Evolutionary conservation across 1,140 invertebrate genomes (phyloP).

Genomic region (Bombyx mori): DNA sequence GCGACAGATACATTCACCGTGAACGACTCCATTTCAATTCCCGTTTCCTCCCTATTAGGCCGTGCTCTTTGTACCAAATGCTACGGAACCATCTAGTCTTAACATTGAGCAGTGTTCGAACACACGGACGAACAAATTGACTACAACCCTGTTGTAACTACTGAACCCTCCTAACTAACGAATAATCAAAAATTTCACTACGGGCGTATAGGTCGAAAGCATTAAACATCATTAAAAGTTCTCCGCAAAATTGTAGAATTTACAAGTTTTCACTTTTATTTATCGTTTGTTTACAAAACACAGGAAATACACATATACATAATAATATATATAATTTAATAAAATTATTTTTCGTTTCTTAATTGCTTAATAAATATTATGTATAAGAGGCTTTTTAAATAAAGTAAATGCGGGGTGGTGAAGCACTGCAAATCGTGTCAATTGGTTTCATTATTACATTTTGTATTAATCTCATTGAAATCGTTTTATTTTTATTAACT

Average conservation of each 20-base stretch:
- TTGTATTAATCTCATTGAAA: neutral
- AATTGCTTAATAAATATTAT: too few relatives aligned
- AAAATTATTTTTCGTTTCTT: too few relatives aligned
- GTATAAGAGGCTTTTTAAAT: neutral
- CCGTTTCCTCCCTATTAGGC: too few relatives aligned
- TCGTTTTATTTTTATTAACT: slow-evolving; percentile 17
- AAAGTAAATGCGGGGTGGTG: neutral
- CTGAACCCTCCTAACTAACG: slow-evolving; percentile 45
- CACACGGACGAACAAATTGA: slow-evolving; percentile 62
- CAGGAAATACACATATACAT: neutral
- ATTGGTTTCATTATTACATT: neutral
- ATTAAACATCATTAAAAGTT: slow-evolving; percentile 56
- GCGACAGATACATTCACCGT: too few relatives aligned
- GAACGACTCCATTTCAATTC: too few relatives aligned
- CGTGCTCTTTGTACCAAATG: too few relatives aligned
- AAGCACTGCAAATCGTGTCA: neutral
- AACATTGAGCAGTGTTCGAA: slow-evolving; percentile 62
- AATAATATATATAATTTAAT: too few relatives aligned
- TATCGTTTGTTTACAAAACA: slow-evolving; percentile 42
- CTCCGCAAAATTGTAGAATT: slow-evolving; percentile 65
- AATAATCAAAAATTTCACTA: slow-evolving; percentile 33
- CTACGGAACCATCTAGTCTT: slow-evolving; percentile 31
- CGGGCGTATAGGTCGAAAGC: slow-evolving; percentile 59
- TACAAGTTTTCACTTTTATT: slow-evolving; percentile 46
- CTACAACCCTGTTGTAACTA: slow-evolving; percentile 60